Percentiles rank a stretch among this genome's conserved stretches.
Evolutionary conservation across 2,113 vertebrate genomes (phyloP).

Genomic region (Myotis brandtii): DNA sequence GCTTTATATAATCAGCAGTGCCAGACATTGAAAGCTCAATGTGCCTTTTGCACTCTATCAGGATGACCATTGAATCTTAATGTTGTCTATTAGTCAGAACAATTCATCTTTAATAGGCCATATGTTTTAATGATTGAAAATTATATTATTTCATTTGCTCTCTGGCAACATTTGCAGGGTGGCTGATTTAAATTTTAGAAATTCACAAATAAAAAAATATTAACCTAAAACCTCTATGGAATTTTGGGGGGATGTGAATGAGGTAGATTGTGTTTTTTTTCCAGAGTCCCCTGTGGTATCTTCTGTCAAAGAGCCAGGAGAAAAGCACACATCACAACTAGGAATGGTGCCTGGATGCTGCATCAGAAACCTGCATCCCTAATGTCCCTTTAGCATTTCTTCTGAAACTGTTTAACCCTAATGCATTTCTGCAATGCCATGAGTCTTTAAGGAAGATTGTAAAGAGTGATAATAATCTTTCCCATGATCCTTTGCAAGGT

Average conservation of each 20-base stretch:
- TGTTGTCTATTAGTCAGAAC: background rate
- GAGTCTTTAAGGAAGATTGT: background rate
- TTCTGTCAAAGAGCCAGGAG: background rate
- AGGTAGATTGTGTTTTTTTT: background rate
- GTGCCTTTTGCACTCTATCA: background rate
- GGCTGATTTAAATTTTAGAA: constrained; percentile 1
- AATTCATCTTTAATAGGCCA: background rate
- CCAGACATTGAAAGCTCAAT: background rate
- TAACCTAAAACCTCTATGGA: background rate
- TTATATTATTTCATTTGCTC: constrained; percentile 21
- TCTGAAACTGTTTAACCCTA: background rate
- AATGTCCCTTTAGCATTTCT: background rate
- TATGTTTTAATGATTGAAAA: constrained; percentile 27
- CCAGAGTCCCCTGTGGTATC: background rate
- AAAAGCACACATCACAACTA: background rate
- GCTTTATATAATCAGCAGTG: background rate
- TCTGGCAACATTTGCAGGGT: background rate
- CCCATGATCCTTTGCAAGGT: background rate
- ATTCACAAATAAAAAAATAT: background rate
- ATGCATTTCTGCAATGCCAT: background rate
- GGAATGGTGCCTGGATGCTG: background rate
- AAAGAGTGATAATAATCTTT: background rate
- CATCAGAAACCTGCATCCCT: background rate
- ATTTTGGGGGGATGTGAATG: background rate
- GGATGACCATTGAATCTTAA: background rate